Percentiles rank a stretch among this genome's conserved stretches.
Evolutionary conservation across 2,797 vertebrate species (phyloP).

Genomic region (Tenualosa thibaudeaui): DNA sequence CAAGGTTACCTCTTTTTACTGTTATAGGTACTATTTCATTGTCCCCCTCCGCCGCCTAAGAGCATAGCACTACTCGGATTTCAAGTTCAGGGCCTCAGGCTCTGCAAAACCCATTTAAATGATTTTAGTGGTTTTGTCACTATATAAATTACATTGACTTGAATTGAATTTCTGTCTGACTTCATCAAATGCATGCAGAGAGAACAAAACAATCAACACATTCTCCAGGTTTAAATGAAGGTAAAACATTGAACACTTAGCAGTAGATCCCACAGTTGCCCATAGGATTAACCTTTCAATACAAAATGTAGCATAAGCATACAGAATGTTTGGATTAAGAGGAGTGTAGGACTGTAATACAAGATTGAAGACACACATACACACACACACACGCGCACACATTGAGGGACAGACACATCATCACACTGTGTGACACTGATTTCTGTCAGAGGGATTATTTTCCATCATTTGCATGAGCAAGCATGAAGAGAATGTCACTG

Average conservation of each 20-base stretch:
- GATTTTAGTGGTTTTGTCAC: no score
- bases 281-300: conserved; percentile 7
- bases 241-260: background rate
- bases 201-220: background rate
- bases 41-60: no score
- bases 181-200: background rate
- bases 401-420: conserved; percentile 7
- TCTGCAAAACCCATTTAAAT: no score
- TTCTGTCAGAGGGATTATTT: conserved; percentile 26
- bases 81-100: no score
- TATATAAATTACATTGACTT: no score
- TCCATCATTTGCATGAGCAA: conserved; percentile 25
- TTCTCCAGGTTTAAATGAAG: conserved; percentile 8
- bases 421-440: background rate
- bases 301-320: background rate
- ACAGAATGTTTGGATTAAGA: background rate
- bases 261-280: background rate
- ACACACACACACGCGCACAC: background rate
- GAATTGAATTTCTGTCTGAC: background rate
- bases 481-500: conserved; percentile 24
- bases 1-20: no score
- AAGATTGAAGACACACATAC: background rate
- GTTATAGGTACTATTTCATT: no score
- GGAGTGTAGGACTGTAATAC: background rate
- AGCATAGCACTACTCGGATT: no score